Evolutionary conservation across 2,888 invertebrate genomes (phyloP).

Genomic region (Agonopterix alstromeriana): DNA sequence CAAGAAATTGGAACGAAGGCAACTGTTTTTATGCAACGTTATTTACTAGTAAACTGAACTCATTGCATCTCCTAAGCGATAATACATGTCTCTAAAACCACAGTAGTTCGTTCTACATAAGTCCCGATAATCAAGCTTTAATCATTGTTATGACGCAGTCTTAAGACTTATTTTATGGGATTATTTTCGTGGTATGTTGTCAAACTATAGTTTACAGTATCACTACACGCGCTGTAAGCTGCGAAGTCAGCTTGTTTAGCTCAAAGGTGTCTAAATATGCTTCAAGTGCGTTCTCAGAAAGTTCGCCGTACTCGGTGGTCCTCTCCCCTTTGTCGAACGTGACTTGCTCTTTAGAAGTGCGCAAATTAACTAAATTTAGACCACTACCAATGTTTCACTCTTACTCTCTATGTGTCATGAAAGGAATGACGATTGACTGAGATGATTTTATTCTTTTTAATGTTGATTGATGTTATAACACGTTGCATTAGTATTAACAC

Average conservation of each 20-base stretch:
- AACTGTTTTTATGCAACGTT: no score
- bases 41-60: no score
- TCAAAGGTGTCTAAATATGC: constrained; percentile 18
- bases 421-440: background rate
- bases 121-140: no score
- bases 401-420: constrained; percentile 12
- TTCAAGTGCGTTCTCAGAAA: constrained; percentile 45
- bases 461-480: no score
- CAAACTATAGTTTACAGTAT: background rate
- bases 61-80: no score
- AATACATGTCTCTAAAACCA: no score
- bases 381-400: constrained; percentile 30
- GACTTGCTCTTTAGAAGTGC: constrained; percentile 59
- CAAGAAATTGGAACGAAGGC: no score
- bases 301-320: constrained; percentile 61
- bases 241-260: constrained; percentile 22
- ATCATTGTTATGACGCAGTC: no score
- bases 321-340: constrained; percentile 59
- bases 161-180: no score
- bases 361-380: constrained; percentile 64
- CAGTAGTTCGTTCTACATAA: no score
- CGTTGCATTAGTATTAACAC: no score
- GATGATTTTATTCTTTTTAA: background rate
- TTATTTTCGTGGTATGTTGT: no score
- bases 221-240: background rate